Conservation (phyloP, 2,888 invertebrate species). For the Watsonalla binaria region DNA sequence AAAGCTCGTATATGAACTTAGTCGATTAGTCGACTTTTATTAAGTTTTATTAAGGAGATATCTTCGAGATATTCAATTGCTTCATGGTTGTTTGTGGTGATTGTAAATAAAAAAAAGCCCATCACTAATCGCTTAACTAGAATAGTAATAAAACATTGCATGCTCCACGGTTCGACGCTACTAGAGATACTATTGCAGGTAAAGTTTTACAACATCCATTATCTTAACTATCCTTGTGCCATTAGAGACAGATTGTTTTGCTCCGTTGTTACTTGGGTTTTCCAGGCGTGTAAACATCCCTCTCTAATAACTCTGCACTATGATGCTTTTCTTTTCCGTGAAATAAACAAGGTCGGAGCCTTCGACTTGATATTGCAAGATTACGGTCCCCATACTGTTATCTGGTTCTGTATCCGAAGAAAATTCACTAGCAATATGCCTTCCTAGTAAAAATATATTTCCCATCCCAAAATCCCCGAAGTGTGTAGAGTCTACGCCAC, state of each 20-base stretch:
- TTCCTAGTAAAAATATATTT: background rate
- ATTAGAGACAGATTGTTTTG: slow-evolving; percentile 2
- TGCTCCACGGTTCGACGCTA: background rate
- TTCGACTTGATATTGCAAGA: background rate
- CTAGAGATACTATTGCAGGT: background rate
- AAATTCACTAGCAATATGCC: too few species aligned
- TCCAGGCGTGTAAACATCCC: background rate
- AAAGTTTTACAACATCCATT: background rate
- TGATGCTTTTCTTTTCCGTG: background rate
- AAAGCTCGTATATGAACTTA: too few species aligned
- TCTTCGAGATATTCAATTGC: background rate
- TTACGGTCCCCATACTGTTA: too few species aligned
- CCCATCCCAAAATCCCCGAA: background rate
- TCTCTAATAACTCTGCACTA: background rate
- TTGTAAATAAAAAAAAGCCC: background rate
- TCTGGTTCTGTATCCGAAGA: too few species aligned
- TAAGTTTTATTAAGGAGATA: too few species aligned
- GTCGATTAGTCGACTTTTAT: too few species aligned
- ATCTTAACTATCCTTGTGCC: background rate
- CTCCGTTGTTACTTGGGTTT: background rate
- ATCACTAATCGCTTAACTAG: background rate
- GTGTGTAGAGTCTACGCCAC: slow-evolving; percentile 1
- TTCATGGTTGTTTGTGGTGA: background rate
- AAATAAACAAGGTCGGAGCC: background rate
- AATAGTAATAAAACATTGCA: background rate